Percentiles rank a stretch among this genome's conserved stretches.
Conservation (phyloP, 2,888 invertebrate species). For the Spilosoma lubricipeda region DNA sequence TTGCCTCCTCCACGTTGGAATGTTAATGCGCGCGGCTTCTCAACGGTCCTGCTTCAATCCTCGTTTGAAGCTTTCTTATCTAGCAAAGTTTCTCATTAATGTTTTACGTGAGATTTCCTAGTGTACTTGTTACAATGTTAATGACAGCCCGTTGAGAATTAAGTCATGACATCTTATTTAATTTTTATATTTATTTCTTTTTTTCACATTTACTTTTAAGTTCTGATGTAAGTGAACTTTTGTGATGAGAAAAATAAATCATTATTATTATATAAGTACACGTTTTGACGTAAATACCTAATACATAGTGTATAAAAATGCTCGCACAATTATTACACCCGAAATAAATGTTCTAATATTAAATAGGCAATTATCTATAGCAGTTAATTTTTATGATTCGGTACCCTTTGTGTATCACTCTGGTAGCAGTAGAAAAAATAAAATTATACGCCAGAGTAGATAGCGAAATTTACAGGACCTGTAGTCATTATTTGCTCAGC, state of each 20-base stretch:
- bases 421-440: constrained; percentile 54
- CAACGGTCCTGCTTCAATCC: constrained; percentile 64
- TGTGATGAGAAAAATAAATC: too few relatives aligned
- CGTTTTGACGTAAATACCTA: not conserved
- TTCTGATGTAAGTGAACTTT: too few relatives aligned
- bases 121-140: constrained; percentile 44
- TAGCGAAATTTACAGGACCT: constrained; percentile 72
- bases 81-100: constrained; percentile 68
- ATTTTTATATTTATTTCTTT: too few relatives aligned
- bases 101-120: constrained; percentile 66
- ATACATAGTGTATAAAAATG: not conserved
- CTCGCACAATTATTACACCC: constrained; percentile 8
- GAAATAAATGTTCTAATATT: constrained; percentile 35
- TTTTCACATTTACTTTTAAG: too few relatives aligned
- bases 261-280: too few relatives aligned
- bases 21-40: constrained; percentile 70
- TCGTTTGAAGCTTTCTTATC: constrained; percentile 69
- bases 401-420: constrained; percentile 48
- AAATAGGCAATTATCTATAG: constrained; percentile 53
- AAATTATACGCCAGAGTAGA: constrained; percentile 61
- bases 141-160: constrained; percentile 3
- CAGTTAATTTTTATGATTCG: constrained; percentile 53
- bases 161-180: not conserved
- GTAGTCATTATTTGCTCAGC: constrained; percentile 46
- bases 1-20: constrained; percentile 67